phyloP scores from a whole-genome alignment of 2,888 invertebrate genomes.

The Yponomeuta malinellus region DNA sequence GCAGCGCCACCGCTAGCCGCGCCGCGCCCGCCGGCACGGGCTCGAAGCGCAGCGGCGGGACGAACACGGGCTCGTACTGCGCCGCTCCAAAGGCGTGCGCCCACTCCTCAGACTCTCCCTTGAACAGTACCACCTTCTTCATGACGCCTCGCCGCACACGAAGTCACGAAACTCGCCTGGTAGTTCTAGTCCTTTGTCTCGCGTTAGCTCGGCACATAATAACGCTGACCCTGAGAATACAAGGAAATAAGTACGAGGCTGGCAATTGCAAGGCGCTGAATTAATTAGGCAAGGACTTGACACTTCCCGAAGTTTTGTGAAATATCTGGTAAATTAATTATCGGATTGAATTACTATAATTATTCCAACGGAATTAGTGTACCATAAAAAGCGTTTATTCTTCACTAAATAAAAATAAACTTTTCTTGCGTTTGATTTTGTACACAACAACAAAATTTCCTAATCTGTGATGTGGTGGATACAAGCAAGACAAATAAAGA shows the following conservation, averaged over 20 bases:
- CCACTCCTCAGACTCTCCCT: conserved; percentile 60
- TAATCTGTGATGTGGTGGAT: no score
- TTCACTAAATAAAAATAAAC: no score
- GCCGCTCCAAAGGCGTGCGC: conserved; percentile 43
- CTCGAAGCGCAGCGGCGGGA: conserved; percentile 59
- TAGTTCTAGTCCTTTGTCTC: conserved; percentile 22
- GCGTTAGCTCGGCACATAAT: conserved; percentile 27
- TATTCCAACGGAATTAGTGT: neutral
- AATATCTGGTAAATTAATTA: neutral
- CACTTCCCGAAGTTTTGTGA: conserved; percentile 16
- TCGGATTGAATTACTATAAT: neutral
- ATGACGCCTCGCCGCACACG: conserved; percentile 28
- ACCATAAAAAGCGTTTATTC: no score
- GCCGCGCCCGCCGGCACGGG: conserved; percentile 34
- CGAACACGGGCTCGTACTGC: conserved; percentile 49
- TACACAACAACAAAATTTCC: no score
- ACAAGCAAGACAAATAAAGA: no score
- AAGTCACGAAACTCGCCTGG: neutral
- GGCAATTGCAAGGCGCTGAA: conserved; percentile 27
- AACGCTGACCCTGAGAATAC: conserved; percentile 42
- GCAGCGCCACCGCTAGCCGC: conserved; percentile 38
- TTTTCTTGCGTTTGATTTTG: no score
- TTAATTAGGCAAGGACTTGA: conserved; percentile 20
- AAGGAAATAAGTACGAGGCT: conserved; percentile 32
- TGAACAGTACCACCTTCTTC: conserved; percentile 62